phyloP scores from a whole-genome alignment of 2,888 invertebrate genomes.

The Calliopum simillimum region DNA sequence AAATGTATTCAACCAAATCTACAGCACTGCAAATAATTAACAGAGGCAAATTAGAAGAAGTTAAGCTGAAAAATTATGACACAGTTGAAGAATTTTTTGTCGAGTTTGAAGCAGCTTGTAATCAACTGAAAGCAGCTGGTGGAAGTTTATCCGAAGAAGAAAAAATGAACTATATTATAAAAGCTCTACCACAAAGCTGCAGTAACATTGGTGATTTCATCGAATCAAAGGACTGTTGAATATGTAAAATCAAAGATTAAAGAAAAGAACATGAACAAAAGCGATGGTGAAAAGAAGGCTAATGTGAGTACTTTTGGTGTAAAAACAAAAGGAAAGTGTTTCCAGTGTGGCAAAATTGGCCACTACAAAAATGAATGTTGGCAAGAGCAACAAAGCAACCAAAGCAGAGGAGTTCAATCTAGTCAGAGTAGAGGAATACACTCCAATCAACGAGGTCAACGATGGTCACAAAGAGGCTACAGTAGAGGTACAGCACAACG shows the following conservation, averaged over 20 bases:
- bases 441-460: too few species aligned
- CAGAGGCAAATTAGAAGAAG: not conserved
- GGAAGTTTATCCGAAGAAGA: conserved; percentile 16
- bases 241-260: conserved; percentile 19
- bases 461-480: not conserved
- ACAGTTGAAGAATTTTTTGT: conserved; percentile 17
- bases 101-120: conserved; percentile 17
- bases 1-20: conserved; percentile 11
- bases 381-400: conserved; percentile 3
- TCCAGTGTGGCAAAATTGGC: conserved; percentile 14
- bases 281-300: conserved; percentile 10
- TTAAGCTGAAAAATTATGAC: conserved; percentile 8
- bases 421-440: not conserved
- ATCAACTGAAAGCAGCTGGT: conserved; percentile 12
- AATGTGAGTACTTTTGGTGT: conserved; percentile 15
- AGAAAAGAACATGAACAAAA: conserved; percentile 5
- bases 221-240: conserved; percentile 22
- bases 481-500: not conserved
- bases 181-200: conserved; percentile 16
- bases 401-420: conserved; percentile 7
- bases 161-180: conserved; percentile 21
- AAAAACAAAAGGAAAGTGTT: conserved; percentile 24
- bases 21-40: conserved; percentile 15
- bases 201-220: conserved; percentile 19
- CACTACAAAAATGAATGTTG: conserved; percentile 23